These are phyloP conservation scores for Eurytoma adleriae DNA, from an alignment of 2,888 invertebrate species.

Conservation along the genomic window DNA sequence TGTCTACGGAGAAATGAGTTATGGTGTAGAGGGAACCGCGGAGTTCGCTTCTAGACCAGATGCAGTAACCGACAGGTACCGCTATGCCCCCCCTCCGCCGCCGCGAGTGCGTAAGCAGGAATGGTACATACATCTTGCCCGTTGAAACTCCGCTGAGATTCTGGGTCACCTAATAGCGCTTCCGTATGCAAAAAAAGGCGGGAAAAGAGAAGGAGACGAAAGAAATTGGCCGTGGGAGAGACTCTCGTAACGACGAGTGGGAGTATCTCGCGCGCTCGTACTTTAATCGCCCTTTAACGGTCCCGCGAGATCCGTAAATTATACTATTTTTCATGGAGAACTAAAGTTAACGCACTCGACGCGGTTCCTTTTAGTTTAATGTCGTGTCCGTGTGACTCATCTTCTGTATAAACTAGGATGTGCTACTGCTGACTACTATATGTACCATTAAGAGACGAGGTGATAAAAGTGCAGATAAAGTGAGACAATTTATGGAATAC, in stretches of 20 bases:
- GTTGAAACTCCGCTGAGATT: conserved; percentile 23
- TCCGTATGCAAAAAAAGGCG: conserved; percentile 45
- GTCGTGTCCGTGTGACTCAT: background rate
- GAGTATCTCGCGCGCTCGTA: conserved; percentile 1
- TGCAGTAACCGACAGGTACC: conserved; percentile 47
- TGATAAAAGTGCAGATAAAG: too few species aligned
- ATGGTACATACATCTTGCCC: background rate
- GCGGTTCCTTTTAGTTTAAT: background rate
- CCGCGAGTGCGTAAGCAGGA: background rate
- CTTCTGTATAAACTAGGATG: background rate
- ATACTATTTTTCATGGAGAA: conserved; percentile 35
- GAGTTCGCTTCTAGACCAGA: background rate
- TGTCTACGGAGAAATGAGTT: conserved; percentile 43
- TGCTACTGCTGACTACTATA: too few species aligned
- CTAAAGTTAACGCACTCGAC: conserved; percentile 26
- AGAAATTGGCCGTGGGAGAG: conserved; percentile 35
- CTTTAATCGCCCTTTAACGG: conserved; percentile 54
- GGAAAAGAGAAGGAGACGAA: background rate
- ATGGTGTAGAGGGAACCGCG: background rate
- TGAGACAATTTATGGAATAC: too few species aligned
- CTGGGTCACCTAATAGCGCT: conserved; percentile 53
- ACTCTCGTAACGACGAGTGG: background rate
- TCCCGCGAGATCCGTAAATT: conserved; percentile 27
- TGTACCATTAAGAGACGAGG: too few species aligned
- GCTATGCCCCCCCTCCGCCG: conserved; percentile 17